Evolutionary conservation across 2,797 vertebrate species (phyloP), one percentile per base, ranked within the genome.

Genomic region (Propithecus deckenii): DNA sequence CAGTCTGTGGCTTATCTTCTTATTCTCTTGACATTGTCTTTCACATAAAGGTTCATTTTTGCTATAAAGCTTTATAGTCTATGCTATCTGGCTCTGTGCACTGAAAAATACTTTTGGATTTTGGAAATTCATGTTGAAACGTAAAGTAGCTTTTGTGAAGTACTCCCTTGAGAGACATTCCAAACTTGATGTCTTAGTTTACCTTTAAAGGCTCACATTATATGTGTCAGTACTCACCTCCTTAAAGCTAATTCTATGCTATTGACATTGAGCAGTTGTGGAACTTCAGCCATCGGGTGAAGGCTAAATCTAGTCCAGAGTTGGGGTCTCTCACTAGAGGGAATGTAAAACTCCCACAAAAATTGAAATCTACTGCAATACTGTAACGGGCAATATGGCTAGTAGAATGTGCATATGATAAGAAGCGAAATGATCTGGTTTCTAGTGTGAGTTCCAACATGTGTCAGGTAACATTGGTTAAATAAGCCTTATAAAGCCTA

Each of bases 81-180:
- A 48, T 78, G 35, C 15, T 94, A 1, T 90, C 76, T 90, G n/a
- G 23, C 1, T 92, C 11, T 96, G 55, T 80, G 25, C 78, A 79
- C 55, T 96, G 48, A 75, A 83, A 94, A 96, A 78, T 90, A 57
- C 22, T 69, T 80, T 48, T 69, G 55, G 32, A 94, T 93, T 93
- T 91, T 92, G 55, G 43, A 74, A 95, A 91, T 96, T 91, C 17
- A 75, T 50, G 7, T 89, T 97, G 83, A 95, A 76, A 94, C 3
- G 13, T 90, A 65, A 88, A 86, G 18, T 78, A 59, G 55, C 50
- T 94, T 93, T 91, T 75, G 28, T 92, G 80, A 83, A 86, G 35
- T 83, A 75, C 41, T 87, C 55, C 72, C 41, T 89, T 65, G 79
- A 88, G 30, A 18, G 13, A 89, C 28, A 86, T 89, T 89, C 71